phyloP scores from a whole-genome alignment of 2,113 vertebrate genomes.

The Laterallus jamaicensis region DNA sequence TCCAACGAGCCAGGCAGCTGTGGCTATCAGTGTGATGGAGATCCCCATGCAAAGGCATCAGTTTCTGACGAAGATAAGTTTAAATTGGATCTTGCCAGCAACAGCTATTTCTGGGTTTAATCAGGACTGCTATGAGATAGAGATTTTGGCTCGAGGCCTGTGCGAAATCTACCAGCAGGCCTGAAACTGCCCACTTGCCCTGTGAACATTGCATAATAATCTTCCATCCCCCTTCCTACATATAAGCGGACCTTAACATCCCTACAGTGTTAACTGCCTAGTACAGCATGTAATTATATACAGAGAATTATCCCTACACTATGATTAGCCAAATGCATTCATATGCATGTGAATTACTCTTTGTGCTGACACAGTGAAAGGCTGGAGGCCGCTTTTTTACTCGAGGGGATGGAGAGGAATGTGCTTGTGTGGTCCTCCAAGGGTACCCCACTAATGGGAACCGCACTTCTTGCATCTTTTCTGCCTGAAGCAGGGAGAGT shows the following conservation, averaged over 20 bases:
- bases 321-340: slow-evolving; percentile 70
- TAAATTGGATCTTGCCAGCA: neutral
- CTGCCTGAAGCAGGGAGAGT: neutral
- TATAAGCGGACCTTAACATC: slow-evolving; percentile 31
- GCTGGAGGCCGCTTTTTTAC: slow-evolving; percentile 50
- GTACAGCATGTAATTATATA: slow-evolving; percentile 66
- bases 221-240: neutral
- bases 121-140: neutral
- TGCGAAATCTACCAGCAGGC: neutral
- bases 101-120: neutral
- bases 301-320: slow-evolving; percentile 63
- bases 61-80: neutral
- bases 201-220: slow-evolving; percentile 16
- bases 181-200: slow-evolving; percentile 46
- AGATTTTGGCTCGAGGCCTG: neutral
- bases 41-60: neutral
- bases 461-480: neutral
- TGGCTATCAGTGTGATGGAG: neutral
- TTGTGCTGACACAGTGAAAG: slow-evolving; percentile 64
- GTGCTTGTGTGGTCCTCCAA: slow-evolving; percentile 56
- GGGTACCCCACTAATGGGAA: neutral
- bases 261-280: slow-evolving; percentile 60
- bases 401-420: slow-evolving; percentile 30
- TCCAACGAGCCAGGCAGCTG: neutral
- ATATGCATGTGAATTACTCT: slow-evolving; percentile 62